Base-by-base conservation (phyloP, 2,888 invertebrate genomes). In the Drosophila neonasuta region DNA sequence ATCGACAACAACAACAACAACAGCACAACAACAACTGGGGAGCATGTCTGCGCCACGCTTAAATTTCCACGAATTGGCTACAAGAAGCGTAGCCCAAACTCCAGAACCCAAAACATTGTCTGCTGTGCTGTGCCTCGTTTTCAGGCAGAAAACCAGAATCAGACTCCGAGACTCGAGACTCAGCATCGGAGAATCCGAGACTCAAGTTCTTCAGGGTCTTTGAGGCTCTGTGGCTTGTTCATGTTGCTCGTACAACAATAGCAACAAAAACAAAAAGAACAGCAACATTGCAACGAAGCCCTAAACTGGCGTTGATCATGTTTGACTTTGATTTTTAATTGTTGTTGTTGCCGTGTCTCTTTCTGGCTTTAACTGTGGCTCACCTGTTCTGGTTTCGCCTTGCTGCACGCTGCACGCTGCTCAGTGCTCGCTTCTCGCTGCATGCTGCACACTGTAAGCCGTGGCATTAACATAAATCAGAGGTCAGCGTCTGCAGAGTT, bases 291-390 rank as follows among this genome's bases (percentile, higher is more conserved):
- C 76, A 77, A 80, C 69, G 71, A 75, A 76, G 73, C 78, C 84
- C 86, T 84, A 81, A 86, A 86, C 89, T 85, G 88, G 86, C 87
- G 86, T 88, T 88, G 90, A 89, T 89, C 90, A 89, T 89, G 89
- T 89, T 89, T 88, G 88, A 90, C 89, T 89, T 89, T 89, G 89
- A 90, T 89, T 89, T 90, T 89, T 89, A 89, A 89, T 89, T 90
- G 89, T 90, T 89, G 88, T 86, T 57, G 74, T 46, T 59, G 58
- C 64, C 54, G 56, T 13, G 39, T 52, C 17, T 39, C 32, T 48
- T n/a, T 54, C 69, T 41, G 50, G 54, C 36, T 55, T n/a, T 48
- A 41, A 9, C 52, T 52, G 64, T 52, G 54, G 74, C 82, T 88
- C 88, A 88, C 88, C 85, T 88, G 88, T 87, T 87, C 68, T 71